Conservation (phyloP, 2,888 invertebrate species). For the Heteromurus nitidus region DNA sequence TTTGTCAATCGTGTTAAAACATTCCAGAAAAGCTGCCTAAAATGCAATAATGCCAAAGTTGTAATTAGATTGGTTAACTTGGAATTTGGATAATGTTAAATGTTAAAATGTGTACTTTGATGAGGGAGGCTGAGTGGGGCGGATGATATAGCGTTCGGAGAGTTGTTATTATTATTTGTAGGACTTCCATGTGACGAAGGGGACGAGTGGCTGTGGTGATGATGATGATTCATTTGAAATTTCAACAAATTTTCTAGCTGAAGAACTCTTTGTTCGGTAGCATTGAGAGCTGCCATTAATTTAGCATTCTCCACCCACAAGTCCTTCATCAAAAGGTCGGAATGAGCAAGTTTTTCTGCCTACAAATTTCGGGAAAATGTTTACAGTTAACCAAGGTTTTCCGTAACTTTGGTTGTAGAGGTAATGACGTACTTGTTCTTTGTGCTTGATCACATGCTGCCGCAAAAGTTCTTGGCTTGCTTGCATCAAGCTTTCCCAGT, state of each 20-base stretch:
- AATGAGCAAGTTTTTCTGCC: slow-evolving; percentile 82
- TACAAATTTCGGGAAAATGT: too few species aligned
- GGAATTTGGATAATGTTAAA: neutral
- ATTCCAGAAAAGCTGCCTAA: too few species aligned
- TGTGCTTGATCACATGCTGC: slow-evolving; percentile 78
- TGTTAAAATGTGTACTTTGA: slow-evolving; percentile 63
- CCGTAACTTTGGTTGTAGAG: too few species aligned
- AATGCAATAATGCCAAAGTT: too few species aligned
- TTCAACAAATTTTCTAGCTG: slow-evolving; percentile 69
- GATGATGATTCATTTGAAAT: slow-evolving; percentile 61
- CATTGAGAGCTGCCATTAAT: slow-evolving; percentile 81
- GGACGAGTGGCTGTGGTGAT: slow-evolving; percentile 33
- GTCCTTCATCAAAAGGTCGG: slow-evolving; percentile 87
- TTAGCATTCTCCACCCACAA: slow-evolving; percentile 90
- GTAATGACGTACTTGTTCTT: slow-evolving; percentile 77
- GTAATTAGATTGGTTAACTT: neutral
- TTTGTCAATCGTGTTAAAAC: too few species aligned
- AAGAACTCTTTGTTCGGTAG: slow-evolving; percentile 77
- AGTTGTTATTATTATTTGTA: slow-evolving; percentile 37
- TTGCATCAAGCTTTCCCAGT: slow-evolving; percentile 78
- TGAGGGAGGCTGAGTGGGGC: slow-evolving; percentile 62
- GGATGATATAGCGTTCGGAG: slow-evolving; percentile 54
- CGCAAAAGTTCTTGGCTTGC: slow-evolving; percentile 79
- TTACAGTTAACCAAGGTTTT: too few species aligned
- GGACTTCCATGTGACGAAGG: slow-evolving; percentile 34